Percentiles rank a stretch among this genome's conserved stretches.
phyloP scores from a whole-genome alignment of 2,797 vertebrate genomes.

The Acanthiza pusilla region DNA sequence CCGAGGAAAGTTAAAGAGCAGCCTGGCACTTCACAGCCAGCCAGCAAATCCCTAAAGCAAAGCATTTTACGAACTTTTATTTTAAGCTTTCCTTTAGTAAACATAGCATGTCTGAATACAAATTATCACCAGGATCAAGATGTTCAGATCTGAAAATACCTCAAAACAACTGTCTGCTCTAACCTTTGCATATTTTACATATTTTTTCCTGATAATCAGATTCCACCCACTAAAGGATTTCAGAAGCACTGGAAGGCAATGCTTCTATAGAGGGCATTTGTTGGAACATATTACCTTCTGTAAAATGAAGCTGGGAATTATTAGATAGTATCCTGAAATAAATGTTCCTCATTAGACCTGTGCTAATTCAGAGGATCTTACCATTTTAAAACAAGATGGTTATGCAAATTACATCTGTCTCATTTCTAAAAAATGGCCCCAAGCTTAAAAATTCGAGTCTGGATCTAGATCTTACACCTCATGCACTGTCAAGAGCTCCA shows the following conservation, averaged over 20 bases:
- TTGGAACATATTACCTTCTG: not conserved
- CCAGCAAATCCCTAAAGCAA: not conserved
- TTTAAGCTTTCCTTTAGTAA: slow-evolving; percentile 20
- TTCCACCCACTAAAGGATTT: slow-evolving; percentile 21
- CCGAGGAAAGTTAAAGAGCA: not conserved
- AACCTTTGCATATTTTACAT: slow-evolving; percentile 11
- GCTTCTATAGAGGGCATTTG: not conserved
- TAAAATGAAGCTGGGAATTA: not conserved
- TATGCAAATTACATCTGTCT: not conserved
- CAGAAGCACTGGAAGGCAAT: not conserved
- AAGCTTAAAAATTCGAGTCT: not conserved
- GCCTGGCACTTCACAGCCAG: not conserved
- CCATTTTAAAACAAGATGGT: not conserved
- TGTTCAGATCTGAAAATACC: slow-evolving; percentile 38
- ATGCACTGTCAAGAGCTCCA: not conserved
- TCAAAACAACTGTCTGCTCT: slow-evolving; percentile 24
- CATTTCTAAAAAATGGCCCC: not conserved
- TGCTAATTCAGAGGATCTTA: not conserved
- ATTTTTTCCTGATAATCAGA: not conserved
- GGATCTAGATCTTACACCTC: not conserved
- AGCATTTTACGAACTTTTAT: not conserved
- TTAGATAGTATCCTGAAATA: not conserved
- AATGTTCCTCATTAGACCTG: not conserved
- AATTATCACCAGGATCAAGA: slow-evolving; percentile 38
- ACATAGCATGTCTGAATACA: not conserved